These are phyloP conservation scores for Anolis sagrei DNA, from an alignment of 2,113 vertebrate species.

Conservation along the genomic window DNA sequence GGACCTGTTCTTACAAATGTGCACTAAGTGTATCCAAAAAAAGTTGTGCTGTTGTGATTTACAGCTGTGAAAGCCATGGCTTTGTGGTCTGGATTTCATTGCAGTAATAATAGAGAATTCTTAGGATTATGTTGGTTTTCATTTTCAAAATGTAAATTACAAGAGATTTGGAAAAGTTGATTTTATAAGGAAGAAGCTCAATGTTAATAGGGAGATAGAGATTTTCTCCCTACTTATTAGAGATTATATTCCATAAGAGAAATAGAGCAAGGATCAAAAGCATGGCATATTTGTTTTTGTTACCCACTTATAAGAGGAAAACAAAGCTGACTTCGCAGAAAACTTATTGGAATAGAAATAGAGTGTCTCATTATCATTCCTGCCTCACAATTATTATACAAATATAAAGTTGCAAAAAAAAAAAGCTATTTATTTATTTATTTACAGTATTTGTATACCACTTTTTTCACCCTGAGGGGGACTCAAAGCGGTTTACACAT, in stretches of 20 bases:
- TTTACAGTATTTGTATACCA: no score
- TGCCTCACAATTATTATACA: neutral
- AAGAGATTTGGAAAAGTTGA: accelerated
- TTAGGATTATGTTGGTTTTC: neutral
- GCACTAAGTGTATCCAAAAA: neutral
- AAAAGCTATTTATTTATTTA: no score
- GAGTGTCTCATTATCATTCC: neutral
- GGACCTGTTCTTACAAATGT: neutral
- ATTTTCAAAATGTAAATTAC: neutral
- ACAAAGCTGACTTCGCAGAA: neutral
- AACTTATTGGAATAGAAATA: neutral
- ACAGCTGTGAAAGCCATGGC: neutral
- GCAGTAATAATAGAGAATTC: neutral
- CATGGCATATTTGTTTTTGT: neutral
- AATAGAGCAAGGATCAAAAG: neutral
- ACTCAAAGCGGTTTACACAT: no score
- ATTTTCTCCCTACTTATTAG: neutral
- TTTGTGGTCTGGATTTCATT: neutral
- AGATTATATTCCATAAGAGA: neutral
- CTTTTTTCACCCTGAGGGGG: no score
- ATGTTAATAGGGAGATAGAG: neutral
- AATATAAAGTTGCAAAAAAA: neutral
- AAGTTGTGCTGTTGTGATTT: neutral
- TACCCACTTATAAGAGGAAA: neutral
- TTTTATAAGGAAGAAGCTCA: neutral